These are phyloP conservation scores for Corvus moneduloides DNA, from an alignment of 2,113 vertebrate genomes.

Conservation along the genomic window DNA sequence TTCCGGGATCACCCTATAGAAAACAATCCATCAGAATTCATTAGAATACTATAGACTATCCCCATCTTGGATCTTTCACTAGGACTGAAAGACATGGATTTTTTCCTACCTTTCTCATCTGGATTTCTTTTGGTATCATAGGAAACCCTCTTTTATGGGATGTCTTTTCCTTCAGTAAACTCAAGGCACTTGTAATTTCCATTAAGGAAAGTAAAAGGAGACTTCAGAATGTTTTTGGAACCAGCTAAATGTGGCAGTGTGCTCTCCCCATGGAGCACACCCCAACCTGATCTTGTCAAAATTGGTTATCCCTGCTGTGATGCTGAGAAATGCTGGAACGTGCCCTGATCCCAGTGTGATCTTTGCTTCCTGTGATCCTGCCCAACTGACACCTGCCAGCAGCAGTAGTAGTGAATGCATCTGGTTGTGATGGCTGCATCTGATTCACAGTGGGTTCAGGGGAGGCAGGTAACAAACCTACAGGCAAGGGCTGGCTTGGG, in stretches of 20 bases:
- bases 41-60: not conserved
- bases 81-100: not conserved
- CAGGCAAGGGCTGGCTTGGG: not conserved
- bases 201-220: not conserved
- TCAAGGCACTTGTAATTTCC: not conserved
- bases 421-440: not conserved
- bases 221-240: not conserved
- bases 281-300: not conserved
- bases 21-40: not conserved
- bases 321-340: not conserved
- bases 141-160: not conserved
- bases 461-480: not conserved
- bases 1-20: constrained; percentile 84
- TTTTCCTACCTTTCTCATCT: not conserved
- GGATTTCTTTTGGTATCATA: not conserved
- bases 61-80: not conserved
- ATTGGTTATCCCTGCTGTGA: not conserved
- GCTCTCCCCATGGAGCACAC: not conserved
- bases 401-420: not conserved
- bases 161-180: not conserved
- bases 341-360: not conserved
- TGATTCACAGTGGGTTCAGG: not conserved
- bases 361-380: not conserved
- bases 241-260: not conserved
- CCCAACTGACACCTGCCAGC: not conserved